A percentile compares a stretch with the other conserved stretches of the same genome.
Evolutionary conservation across 2,113 vertebrate genomes (phyloP).

Genomic region (Manacus vitellinus): DNA sequence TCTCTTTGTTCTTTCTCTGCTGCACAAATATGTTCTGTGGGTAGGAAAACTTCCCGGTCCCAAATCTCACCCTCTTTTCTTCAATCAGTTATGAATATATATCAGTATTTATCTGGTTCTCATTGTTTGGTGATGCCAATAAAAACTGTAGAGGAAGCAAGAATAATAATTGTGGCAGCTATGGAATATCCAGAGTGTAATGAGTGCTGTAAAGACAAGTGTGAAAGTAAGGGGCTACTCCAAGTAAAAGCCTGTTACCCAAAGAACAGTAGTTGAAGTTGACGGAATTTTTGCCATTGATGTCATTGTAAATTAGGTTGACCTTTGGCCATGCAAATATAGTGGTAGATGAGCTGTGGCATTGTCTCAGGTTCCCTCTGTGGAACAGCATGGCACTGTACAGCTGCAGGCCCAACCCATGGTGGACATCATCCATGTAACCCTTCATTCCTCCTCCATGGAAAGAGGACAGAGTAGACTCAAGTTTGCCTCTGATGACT

Average conservation of each 20-base stretch:
- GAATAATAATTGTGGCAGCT: background rate
- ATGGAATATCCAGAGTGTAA: background rate
- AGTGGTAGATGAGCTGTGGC: fast-evolving
- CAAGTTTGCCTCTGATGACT: background rate
- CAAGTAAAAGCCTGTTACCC: background rate
- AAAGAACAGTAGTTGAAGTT: background rate
- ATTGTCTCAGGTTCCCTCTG: background rate
- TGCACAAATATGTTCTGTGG: background rate
- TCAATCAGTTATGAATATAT: background rate
- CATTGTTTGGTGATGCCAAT: background rate
- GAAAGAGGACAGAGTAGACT: fast-evolving
- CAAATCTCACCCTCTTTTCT: background rate
- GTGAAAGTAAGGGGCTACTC: background rate
- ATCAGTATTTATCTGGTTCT: background rate
- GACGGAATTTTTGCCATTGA: background rate
- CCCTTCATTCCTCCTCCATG: background rate
- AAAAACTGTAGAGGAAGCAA: background rate
- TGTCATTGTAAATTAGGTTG: background rate
- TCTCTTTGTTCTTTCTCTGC: background rate
- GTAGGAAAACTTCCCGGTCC: background rate
- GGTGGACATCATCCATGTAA: fast-evolving
- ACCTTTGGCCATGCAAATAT: background rate
- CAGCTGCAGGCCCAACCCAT: background rate
- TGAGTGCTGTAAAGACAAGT: background rate
- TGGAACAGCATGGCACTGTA: fast-evolving